A percentile compares a stretch with the other conserved stretches of the same genome.
Conservation (phyloP, 2,113 vertebrate species). For the Zosterops japonicus region DNA sequence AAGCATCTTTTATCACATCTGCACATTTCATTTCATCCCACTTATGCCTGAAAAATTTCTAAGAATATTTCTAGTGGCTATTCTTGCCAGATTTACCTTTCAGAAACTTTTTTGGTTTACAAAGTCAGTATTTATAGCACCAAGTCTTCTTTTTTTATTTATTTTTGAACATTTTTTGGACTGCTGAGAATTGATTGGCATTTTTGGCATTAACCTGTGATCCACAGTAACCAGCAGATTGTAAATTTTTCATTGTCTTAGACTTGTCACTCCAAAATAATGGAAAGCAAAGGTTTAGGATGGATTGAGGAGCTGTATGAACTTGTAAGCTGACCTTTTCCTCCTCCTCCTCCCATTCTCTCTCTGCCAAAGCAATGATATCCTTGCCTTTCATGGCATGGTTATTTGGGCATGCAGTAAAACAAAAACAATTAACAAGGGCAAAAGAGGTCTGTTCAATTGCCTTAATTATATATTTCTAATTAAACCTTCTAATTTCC, state of each 20-base stretch:
- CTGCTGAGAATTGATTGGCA: background rate
- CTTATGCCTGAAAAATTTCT: background rate
- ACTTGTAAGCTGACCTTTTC: background rate
- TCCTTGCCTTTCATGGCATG: background rate
- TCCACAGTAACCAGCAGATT: background rate
- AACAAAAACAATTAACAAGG: background rate
- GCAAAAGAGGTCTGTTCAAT: background rate
- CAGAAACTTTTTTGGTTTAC: background rate
- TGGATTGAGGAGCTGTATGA: background rate
- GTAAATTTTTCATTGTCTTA: background rate
- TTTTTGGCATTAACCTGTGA: background rate
- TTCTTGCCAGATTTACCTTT: background rate
- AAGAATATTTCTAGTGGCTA: background rate
- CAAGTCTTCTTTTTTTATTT: background rate
- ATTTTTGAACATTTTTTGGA: background rate
- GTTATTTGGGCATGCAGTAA: background rate
- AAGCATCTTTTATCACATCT: background rate
- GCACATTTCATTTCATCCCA: background rate
- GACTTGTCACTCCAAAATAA: background rate
- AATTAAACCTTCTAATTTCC: background rate
- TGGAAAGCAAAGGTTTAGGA: background rate
- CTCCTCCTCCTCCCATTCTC: background rate
- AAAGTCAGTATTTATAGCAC: background rate
- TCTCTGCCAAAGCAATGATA: background rate
- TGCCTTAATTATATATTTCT: background rate